Evolutionary conservation across 2,113 vertebrate genomes (phyloP).

Genomic region (Pungitius pungitius): DNA sequence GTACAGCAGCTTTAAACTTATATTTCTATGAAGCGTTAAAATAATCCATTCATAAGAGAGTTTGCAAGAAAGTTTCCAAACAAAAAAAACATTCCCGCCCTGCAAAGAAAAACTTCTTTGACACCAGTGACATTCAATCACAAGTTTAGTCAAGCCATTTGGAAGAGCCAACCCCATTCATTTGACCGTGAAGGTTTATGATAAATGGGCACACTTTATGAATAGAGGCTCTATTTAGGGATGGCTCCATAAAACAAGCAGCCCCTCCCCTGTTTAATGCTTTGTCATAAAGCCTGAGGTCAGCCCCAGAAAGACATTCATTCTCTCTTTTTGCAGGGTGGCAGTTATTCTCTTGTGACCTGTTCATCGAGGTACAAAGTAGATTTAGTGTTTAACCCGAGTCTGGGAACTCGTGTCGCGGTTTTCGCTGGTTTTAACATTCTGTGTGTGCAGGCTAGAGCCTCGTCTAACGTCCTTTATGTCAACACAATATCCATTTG

Average conservation of each 20-base stretch:
- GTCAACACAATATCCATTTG: conserved; percentile 29
- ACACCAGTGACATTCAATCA: conserved; percentile 30
- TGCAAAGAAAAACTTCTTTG: conserved; percentile 5
- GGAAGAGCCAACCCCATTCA: conserved; percentile 35
- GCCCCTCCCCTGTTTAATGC: conserved; percentile 55
- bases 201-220: conserved; percentile 50
- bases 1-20: neutral
- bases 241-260: conserved; percentile 62
- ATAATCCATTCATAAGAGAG: neutral
- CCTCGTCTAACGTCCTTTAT: conserved; percentile 15
- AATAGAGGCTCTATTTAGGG: conserved; percentile 64
- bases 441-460: neutral
- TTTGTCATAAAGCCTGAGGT: conserved; percentile 54
- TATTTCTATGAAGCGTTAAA: neutral
- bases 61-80: conserved; percentile 1
- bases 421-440: neutral
- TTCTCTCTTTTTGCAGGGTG: conserved; percentile 13
- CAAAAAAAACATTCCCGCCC: neutral
- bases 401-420: conserved; percentile 25
- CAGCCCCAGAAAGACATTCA: conserved; percentile 35
- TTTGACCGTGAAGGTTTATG: conserved; percentile 51
- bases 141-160: conserved; percentile 24
- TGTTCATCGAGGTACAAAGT: conserved; percentile 19
- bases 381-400: neutral
- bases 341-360: conserved; percentile 44